Evolutionary conservation across 2,797 vertebrate genomes (phyloP).

Genomic region (Cichlasoma orientale): DNA sequence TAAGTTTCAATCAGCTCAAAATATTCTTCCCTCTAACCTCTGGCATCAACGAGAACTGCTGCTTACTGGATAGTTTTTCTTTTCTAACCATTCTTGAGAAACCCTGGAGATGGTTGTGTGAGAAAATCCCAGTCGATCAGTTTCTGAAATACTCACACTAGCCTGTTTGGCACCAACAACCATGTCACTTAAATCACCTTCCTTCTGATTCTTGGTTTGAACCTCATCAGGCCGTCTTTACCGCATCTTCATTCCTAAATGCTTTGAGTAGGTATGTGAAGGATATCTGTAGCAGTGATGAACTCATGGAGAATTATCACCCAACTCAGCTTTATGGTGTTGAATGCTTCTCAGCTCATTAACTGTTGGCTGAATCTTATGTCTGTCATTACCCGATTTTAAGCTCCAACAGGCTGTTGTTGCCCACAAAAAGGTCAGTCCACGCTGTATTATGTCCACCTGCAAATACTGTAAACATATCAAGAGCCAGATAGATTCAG

Average conservation of each 20-base stretch:
- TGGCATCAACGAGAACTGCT: slow-evolving; percentile 51
- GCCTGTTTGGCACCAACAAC: no score
- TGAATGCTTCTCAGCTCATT: not conserved
- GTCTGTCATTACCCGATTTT: not conserved
- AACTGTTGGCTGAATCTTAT: not conserved
- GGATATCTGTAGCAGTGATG: not conserved
- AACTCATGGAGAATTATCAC: not conserved
- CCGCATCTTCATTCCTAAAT: not conserved
- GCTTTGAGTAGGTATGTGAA: not conserved
- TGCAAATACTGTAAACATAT: not conserved
- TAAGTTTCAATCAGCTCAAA: no score
- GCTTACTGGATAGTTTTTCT: slow-evolving; percentile 2
- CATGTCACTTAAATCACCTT: not conserved
- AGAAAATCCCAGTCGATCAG: not conserved
- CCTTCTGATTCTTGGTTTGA: not conserved
- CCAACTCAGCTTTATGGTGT: not conserved
- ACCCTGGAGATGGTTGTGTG: not conserved
- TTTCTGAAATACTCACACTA: not conserved
- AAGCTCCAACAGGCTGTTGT: not conserved
- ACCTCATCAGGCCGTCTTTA: not conserved
- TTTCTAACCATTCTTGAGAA: not conserved
- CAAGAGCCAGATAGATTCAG: not conserved
- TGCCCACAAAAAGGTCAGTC: not conserved
- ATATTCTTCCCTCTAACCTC: slow-evolving; percentile 42
- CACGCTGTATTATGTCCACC: not conserved